Conservation (phyloP, 1,140 invertebrate genomes). For the Eupeodes corollae region DNA sequence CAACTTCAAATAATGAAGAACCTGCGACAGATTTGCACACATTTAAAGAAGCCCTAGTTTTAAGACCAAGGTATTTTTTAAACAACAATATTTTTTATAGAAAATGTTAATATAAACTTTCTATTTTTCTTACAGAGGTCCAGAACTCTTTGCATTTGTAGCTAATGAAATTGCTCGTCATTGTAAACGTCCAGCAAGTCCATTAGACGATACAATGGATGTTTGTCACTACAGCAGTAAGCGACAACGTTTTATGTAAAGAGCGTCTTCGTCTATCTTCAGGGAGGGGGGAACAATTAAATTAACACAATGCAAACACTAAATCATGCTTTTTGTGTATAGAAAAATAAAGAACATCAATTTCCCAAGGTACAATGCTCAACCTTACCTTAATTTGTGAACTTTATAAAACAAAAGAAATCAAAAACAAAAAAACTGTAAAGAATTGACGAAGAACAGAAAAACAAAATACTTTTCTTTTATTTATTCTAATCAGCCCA, state of each 20-base stretch:
- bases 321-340: no score
- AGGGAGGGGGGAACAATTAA: slow-evolving; percentile 1
- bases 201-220: slow-evolving; percentile 43
- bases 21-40: slow-evolving; percentile 51
- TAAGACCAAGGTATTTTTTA: slow-evolving; percentile 41
- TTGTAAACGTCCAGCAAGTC: slow-evolving; percentile 56
- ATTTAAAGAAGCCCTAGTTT: slow-evolving; percentile 63
- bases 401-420: no score
- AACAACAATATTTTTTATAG: no score
- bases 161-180: slow-evolving; percentile 64
- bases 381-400: no score
- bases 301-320: no score
- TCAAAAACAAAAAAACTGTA: no score
- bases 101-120: not conserved
- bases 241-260: slow-evolving; percentile 42
- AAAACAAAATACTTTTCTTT: no score
- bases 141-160: slow-evolving; percentile 65
- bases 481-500: no score
- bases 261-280: not conserved
- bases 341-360: no score
- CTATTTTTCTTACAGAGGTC: slow-evolving; percentile 28
- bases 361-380: no score
- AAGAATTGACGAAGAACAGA: no score
- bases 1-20: slow-evolving; percentile 38
- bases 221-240: slow-evolving; percentile 42